These are phyloP conservation scores for Drosophila grimshawi DNA, from an alignment of 1,140 invertebrate genomes.

Conservation along the genomic window DNA sequence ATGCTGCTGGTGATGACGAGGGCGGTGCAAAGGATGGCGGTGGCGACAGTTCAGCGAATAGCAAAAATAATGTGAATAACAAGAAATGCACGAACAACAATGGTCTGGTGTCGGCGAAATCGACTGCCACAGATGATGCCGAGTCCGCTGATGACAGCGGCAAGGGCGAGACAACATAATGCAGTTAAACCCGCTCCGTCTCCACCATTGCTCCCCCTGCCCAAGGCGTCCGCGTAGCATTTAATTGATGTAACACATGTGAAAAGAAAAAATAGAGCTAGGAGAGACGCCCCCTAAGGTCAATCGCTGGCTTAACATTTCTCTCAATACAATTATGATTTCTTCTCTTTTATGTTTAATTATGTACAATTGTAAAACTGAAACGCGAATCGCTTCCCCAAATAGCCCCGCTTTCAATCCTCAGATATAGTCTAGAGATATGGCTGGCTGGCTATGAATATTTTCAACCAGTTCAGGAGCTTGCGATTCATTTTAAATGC, in stretches of 20 bases:
- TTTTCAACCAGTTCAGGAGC: slow-evolving; percentile 27
- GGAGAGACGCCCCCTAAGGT: slow-evolving; percentile 19
- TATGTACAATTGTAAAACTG: slow-evolving; percentile 36
- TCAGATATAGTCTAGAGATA: slow-evolving; percentile 1
- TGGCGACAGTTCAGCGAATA: slow-evolving; percentile 32
- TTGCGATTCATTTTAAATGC: slow-evolving; percentile 21
- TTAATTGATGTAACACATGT: slow-evolving; percentile 28
- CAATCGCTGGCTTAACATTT: slow-evolving; percentile 21
- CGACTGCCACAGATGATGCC: slow-evolving; percentile 44
- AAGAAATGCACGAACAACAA: slow-evolving; percentile 76
- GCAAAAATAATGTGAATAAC: slow-evolving; percentile 46
- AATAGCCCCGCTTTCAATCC: slow-evolving; percentile 14
- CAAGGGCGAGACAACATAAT: slow-evolving; percentile 84
- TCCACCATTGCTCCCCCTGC: slow-evolving; percentile 27
- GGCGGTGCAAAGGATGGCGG: slow-evolving; percentile 36
- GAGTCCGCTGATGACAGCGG: slow-evolving; percentile 83
- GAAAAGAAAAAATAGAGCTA: slow-evolving; percentile 5
- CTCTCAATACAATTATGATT: slow-evolving; percentile 20
- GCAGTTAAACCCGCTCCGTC: slow-evolving; percentile 21
- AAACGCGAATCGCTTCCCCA: slow-evolving; percentile 21
- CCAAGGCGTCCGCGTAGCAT: slow-evolving; percentile 48
- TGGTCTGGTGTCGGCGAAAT: slow-evolving; percentile 45
- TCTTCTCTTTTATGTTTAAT: slow-evolving; percentile 17
- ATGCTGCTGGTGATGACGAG: slow-evolving; percentile 1
- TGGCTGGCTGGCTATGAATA: slow-evolving; percentile 4